Base-by-base conservation (phyloP, 2,888 invertebrate genomes). In the Boloria selene region DNA sequence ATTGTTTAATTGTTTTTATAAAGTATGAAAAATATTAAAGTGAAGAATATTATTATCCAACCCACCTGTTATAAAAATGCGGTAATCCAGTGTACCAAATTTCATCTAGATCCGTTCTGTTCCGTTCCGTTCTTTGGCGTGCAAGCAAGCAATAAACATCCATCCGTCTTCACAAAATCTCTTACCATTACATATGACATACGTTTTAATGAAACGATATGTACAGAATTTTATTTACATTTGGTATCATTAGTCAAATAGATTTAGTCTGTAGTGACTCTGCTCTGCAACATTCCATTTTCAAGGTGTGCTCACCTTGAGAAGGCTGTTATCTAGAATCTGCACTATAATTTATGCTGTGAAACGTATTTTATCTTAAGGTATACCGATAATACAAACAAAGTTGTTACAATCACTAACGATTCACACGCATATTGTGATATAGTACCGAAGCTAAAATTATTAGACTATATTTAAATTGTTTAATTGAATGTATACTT, bases 261-360 rank as follows among this genome's bases (percentile, higher is more conserved):
- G 58, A 59, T 54, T 61, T 45, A 65, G 62, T 49, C 68, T 69
- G 60, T 65, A 50, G n/a, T 58, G 54, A 60, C 44, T 38, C 10
- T 44, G 65, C 64, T 65, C 62, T 50, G 79, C 80, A 77, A 82
- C 90, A 90, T 90, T 90, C 90, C 86, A 79, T 81, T 85, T 78
- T 78, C 90, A 90, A 90, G 90, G 90, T 87, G 83, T 89, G 73
- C 82, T 58, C 65, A 74, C 73, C 59, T 72, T 78, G 70, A 73
- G 76, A 75, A 75, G 74, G 73, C 70, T 61, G 64, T 82, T 86
- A 85, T 84, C 82, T 81, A 69, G 75, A 79, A 81, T 82, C 81
- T 79, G 76, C 76, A 75, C 70, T 75, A 73, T 79, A 78, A 75
- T 79, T n/a, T 56, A 45, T 56, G 55, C 56, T 22, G 56, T 26